Base-by-base conservation (phyloP, 2,113 vertebrate species). In the Coreoperca whiteheadi region DNA sequence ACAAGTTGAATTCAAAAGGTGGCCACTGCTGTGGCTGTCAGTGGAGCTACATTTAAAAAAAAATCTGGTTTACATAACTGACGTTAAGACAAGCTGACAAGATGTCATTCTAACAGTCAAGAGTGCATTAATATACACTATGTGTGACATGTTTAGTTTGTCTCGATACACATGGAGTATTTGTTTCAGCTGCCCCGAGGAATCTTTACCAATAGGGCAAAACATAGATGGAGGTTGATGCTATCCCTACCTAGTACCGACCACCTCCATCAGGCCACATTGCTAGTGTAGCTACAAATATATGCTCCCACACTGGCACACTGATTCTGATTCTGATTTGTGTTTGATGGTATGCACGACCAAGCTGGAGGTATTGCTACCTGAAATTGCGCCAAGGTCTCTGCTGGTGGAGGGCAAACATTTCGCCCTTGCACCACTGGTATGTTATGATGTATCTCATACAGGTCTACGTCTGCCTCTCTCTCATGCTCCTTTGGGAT, bases 1-100 rank as follows among this genome's bases (percentile, higher is more conserved):
- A 88, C 53, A 59, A 60, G 56, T 78, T 25, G 87, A n/a, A 8
- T 75, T 86, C 25, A 53, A 57, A 77, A 63, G 21, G 39, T 23
- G 30, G 15, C 30, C 28, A 15, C 75, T 57, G 70, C 28, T 56
- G 20, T 30, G 41, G 14, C 48, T 72, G 56, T 64, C 37, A 54
- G 23, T 50, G 43, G 18, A 74, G 68, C 59, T 46, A 53, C 61
- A 64, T 67, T 34, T 65, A n/a, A n/a, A n/a, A n/a, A n/a, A n/a
- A n/a, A n/a, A n/a, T n/a, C n/a, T n/a, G 54, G n/a, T 78, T 72
- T 51, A 56, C 4, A 63, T 67, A 0, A 20, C 23, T 43, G 67
- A 79, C 64, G 61, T 67, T 60, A 14, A 77, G 32, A 48, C 41
- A 34, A 46, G 59, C 12, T 30, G 61, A 50, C 68, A 54, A 65